Evolutionary conservation across 2,113 vertebrate genomes (phyloP).

Genomic region (Micronycteris hirsuta): DNA sequence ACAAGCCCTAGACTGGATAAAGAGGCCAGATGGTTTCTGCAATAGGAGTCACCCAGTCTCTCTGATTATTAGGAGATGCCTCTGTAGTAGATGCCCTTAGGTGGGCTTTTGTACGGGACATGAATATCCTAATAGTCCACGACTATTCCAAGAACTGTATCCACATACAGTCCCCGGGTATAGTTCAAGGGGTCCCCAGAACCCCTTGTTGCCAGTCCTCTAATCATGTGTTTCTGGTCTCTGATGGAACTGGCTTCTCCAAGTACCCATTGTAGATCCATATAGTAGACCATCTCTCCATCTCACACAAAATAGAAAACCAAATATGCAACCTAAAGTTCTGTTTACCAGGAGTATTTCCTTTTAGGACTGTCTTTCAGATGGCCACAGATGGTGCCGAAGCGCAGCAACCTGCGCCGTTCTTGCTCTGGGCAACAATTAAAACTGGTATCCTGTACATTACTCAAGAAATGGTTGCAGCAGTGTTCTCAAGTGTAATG

Average conservation of each 20-base stretch:
- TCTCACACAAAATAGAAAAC: background rate
- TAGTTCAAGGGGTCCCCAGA: too few relatives aligned
- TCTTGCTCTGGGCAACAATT: background rate
- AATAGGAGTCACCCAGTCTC: background rate
- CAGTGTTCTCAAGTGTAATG: background rate
- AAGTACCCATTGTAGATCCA: background rate
- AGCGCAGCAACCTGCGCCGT: background rate
- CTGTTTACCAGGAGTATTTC: background rate
- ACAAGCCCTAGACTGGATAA: background rate
- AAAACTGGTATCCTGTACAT: background rate
- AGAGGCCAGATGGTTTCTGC: background rate
- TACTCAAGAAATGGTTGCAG: background rate
- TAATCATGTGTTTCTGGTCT: background rate
- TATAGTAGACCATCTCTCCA: background rate
- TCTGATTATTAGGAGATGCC: background rate
- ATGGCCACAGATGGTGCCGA: background rate
- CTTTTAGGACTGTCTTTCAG: background rate
- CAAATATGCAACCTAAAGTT: background rate
- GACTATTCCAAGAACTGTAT: background rate
- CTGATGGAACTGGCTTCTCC: background rate
- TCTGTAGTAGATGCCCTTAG: background rate
- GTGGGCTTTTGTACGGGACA: background rate
- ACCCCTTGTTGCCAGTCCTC: background rate
- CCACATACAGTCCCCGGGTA: too few relatives aligned
- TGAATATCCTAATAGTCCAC: background rate